Evolutionary conservation across 53 echinoderm and acorn worm genomes (phyloP), one percentile per base, ranked within the genome.

Genomic region (Pentamera pediparva): DNA sequence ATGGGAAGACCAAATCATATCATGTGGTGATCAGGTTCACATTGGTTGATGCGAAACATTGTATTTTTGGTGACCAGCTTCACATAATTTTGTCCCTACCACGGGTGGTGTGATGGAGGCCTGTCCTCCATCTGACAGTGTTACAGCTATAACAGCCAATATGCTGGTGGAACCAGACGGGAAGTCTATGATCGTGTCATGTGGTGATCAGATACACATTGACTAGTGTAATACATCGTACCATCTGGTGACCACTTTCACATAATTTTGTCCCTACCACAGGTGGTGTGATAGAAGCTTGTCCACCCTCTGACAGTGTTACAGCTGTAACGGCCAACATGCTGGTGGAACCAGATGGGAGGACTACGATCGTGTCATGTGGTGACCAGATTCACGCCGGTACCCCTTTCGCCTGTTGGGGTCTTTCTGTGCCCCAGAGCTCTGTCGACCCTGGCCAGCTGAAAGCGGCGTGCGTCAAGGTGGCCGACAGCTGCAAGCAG

Each of bases 231-330:
- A 10, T 3, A 51, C 52, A 51, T 51, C 43, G 43, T 9, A 8
- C 43, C 9, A 41, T 41, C 43, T 10, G 43, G 15, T 41, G 43
- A 41, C 15, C 15, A 15, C 9, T 41, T 10, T 41, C 15, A 41
- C 15, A 15, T 41, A 10, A 41, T 41, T 41, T 41, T 10, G 15
- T 62, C 38, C 13, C 62, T 36, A 19, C 37, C 45, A 4, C 51
- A 92, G 89, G 89, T 60, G 94, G 89, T 72, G 93, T 93, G 10
- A 89, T 89, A 20, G 93, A 93, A 74, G 93, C 93, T 32, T 93
- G 93, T 39, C 92, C 92, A 8, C 93, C 89, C 21, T 93, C 93
- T 18, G 93, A 93, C 39, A 93, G 89, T 33, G 84, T 89, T 8
- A 94, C 94, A 18, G 84, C 94, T 32, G 70, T 94, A 35, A 83